Conservation (phyloP, 2,797 vertebrate species). For the Periophthalmus magnuspinnatus region DNA sequence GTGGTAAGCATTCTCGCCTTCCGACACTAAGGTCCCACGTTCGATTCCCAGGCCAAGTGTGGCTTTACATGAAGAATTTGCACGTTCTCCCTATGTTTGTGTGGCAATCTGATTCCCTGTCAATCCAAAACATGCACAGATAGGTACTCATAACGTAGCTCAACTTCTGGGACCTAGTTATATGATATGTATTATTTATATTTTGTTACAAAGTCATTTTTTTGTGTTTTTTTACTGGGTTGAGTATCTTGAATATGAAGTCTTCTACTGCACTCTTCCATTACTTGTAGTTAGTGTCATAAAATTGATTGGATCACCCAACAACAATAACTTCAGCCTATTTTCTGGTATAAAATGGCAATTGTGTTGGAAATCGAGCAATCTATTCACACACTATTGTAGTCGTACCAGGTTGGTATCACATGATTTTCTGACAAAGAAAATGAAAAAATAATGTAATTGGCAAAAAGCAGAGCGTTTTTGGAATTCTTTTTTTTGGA, state of each 20-base stretch:
- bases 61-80: background rate
- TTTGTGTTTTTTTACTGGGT: too few species aligned
- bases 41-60: background rate
- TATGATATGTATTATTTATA: too few species aligned
- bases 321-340: background rate
- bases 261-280: background rate
- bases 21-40: background rate
- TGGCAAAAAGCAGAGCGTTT: conserved; percentile 5
- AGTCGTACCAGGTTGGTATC: background rate
- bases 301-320: background rate
- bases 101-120: too few species aligned
- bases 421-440: conserved; percentile 4
- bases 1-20: background rate
- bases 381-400: background rate
- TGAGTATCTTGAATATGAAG: background rate
- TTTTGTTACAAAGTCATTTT: too few species aligned
- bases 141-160: too few species aligned
- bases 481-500: conserved; percentile 11
- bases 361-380: background rate
- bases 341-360: background rate
- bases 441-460: conserved; percentile 10
- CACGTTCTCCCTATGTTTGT: background rate
- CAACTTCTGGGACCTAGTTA: too few species aligned
- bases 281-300: background rate
- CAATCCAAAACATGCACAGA: too few species aligned